phyloP scores from a whole-genome alignment of 2,797 vertebrate genomes.

The Trematomus bernacchii region DNA sequence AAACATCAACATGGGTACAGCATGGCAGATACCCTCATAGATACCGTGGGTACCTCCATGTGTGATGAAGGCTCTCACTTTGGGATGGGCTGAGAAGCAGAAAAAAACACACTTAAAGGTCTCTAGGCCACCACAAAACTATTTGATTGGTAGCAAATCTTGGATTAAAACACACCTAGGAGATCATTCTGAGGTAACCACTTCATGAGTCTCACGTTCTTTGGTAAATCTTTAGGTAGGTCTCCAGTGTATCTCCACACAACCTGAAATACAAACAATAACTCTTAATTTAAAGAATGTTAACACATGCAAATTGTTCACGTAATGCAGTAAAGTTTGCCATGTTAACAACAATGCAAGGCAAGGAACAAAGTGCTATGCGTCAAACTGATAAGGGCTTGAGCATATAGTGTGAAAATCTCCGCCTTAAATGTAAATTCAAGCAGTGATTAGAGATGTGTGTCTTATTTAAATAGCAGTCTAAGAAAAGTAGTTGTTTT shows the following conservation, averaged over 20 bases:
- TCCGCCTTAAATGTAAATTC: slow-evolving; percentile 5
- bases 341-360: background rate
- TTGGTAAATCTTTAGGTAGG: slow-evolving; percentile 81
- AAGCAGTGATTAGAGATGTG: background rate
- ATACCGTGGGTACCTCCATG: slow-evolving; percentile 93
- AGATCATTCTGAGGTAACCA: slow-evolving; percentile 98
- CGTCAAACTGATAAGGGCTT: slow-evolving; percentile 6
- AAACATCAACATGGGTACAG: slow-evolving; percentile 93
- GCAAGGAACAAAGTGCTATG: slow-evolving; percentile 32
- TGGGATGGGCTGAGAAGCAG: slow-evolving; percentile 86
- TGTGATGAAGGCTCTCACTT: slow-evolving; percentile 92
- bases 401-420: background rate
- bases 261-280: slow-evolving; percentile 83
- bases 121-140: background rate
- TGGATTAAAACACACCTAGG: slow-evolving; percentile 83
- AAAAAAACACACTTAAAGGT: slow-evolving; percentile 1
- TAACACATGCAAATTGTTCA: background rate
- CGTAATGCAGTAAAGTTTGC: background rate
- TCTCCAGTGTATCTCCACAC: slow-evolving; percentile 92
- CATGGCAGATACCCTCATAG: slow-evolving; percentile 93
- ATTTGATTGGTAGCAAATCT: background rate
- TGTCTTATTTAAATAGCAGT: background rate
- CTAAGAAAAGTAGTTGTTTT: background rate
- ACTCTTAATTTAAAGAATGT: background rate
- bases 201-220: slow-evolving; percentile 91